Evolutionary conservation across 2,113 vertebrate species (phyloP), one percentile per base, ranked within the genome.

Genomic region (Lipophrys pholis): DNA sequence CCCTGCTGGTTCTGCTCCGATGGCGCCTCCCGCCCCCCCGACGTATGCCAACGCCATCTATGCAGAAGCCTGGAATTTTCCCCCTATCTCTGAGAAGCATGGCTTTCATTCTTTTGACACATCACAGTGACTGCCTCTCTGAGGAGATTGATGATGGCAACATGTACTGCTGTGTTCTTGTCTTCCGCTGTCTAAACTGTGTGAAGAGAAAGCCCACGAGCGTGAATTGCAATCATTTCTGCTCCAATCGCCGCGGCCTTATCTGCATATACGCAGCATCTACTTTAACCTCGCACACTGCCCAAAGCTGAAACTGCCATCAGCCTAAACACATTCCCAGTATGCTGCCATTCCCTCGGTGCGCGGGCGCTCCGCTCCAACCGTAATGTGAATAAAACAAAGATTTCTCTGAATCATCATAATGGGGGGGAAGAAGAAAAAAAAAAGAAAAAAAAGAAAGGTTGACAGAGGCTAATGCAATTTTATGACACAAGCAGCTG

Each of bases 131-230:
- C 78, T 1, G 15, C 69, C 77, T 83, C 83, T 87, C 79, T 66
- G 72, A 60, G 14, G 68, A 93, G 93, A 93, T 85, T 89, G 90
- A 94, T 93, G 81, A 87, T 69, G 88, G 81, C 87, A 87, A 69
- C 60, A 69, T 67, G 48, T 46, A 41, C 58, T 3, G 67, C 70
- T 72, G 56, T 8, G 85, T 77, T 51, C 69, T 77, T 70, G 80
- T 86, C 69, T 69, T 57, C 78, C 45, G 55, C 70, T 71, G 58
- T 79, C 63, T 75, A 36, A 78, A 78, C 41, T 42, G 60, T 42
- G 78, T 41, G 43, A 66, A 63, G 46, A 62, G 59, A 68, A 69
- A 52, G 65, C 83, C 83, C 73, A 61, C 0, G 0, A 73, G 86
- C 70, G 11, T 58, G 62, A 66, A 82, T 64, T 30, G 52, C 81